Percentiles rank a stretch among this genome's conserved stretches.
phyloP scores from a whole-genome alignment of 2,113 vertebrate genomes.

The Melanostigma gelatinosum region DNA sequence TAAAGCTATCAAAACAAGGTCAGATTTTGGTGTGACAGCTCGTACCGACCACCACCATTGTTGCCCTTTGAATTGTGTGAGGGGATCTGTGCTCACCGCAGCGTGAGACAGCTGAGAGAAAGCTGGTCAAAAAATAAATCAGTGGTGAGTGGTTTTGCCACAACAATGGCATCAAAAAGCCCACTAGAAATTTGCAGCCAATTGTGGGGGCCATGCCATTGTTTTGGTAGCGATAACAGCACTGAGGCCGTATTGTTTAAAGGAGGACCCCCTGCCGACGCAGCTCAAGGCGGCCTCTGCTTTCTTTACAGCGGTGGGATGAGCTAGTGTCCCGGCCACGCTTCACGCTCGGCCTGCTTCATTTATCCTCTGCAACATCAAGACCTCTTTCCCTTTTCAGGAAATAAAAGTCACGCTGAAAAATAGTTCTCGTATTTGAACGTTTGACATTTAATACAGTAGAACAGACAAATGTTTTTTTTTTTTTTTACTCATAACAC shows the following conservation, averaged over 20 bases:
- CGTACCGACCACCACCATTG: constrained; percentile 35
- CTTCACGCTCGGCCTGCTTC: constrained; percentile 65
- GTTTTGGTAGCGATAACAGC: constrained; percentile 73
- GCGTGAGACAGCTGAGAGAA: constrained; percentile 41
- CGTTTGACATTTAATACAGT: neutral
- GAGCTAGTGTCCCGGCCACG: constrained; percentile 41
- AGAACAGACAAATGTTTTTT: neutral
- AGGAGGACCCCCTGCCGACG: constrained; percentile 57
- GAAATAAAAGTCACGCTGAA: neutral
- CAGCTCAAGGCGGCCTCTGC: constrained; percentile 27
- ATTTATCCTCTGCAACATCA: constrained; percentile 37
- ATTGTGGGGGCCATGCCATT: constrained; percentile 62
- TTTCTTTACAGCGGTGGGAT: constrained; percentile 53
- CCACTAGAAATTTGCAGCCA: constrained; percentile 63
- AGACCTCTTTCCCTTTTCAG: constrained; percentile 11
- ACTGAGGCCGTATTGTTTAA: constrained; percentile 66
- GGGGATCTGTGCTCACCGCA: constrained; percentile 40
- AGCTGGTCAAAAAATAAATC: constrained; percentile 58
- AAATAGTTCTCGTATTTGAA: neutral
- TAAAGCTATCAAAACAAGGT: constrained; percentile 52
- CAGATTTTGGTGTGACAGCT: constrained; percentile 41
- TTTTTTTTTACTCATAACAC: neutral
- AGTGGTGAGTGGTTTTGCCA: constrained; percentile 59
- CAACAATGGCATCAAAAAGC: constrained; percentile 77
- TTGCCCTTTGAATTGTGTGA: constrained; percentile 30